Percentiles rank a stretch among this genome's conserved stretches.
These are phyloP conservation scores for Falco novaeseelandiae DNA, from an alignment of 2,797 vertebrate species.

Conservation along the genomic window DNA sequence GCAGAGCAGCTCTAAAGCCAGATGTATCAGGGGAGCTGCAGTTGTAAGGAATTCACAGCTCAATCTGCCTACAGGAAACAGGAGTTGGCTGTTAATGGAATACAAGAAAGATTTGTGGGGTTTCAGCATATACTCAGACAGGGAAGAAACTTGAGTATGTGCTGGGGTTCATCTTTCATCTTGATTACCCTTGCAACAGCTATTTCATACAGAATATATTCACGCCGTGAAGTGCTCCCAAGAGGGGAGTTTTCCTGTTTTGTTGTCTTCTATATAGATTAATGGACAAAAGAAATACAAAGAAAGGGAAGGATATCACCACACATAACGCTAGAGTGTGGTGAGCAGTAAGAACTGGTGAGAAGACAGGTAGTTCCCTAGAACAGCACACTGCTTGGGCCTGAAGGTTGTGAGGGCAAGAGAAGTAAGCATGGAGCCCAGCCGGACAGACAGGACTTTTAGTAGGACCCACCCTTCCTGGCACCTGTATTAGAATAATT, in stretches of 20 bases:
- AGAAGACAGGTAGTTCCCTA: rapidly evolving
- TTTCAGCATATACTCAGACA: background rate
- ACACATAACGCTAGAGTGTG: background rate
- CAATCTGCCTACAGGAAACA: background rate
- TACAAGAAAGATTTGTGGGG: background rate
- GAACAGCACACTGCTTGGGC: background rate
- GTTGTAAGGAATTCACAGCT: background rate
- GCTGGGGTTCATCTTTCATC: background rate
- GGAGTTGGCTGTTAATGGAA: background rate
- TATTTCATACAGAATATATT: background rate
- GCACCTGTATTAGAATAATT: background rate
- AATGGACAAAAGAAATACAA: background rate
- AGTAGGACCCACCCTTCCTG: background rate
- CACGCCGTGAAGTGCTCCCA: background rate
- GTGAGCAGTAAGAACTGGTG: background rate
- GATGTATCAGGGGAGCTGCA: background rate
- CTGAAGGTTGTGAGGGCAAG: background rate
- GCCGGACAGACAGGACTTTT: background rate
- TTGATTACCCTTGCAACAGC: background rate
- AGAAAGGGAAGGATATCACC: background rate
- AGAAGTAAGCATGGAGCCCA: background rate
- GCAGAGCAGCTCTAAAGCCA: background rate
- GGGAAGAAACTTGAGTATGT: background rate
- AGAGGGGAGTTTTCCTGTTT: background rate
- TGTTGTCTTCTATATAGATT: background rate